Conservation (phyloP, 2,113 vertebrate species). For the Rhinogobius similis region DNA sequence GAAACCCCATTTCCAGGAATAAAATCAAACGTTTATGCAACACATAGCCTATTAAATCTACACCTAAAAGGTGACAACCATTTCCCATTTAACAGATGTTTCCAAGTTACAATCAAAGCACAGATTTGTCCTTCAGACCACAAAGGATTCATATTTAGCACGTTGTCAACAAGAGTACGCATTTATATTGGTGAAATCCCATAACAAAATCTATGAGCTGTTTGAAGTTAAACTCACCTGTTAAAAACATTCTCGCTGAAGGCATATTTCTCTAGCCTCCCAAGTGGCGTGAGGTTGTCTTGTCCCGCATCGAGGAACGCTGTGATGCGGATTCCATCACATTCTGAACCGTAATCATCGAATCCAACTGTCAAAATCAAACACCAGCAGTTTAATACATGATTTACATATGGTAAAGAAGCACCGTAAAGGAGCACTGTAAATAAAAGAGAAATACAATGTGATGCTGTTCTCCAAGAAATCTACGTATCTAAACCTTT, state of each 20-base stretch:
- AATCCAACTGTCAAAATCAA: slow-evolving; percentile 80
- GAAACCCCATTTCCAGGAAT: neutral
- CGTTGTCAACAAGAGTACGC: neutral
- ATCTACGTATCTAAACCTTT: neutral
- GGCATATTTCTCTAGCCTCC: slow-evolving; percentile 87
- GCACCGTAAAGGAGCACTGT: neutral
- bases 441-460: neutral
- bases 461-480: neutral
- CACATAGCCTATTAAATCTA: slow-evolving; percentile 1
- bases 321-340: slow-evolving; percentile 85
- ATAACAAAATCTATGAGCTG: neutral
- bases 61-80: slow-evolving; percentile 14
- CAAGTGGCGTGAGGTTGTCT: slow-evolving; percentile 84
- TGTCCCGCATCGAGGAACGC: slow-evolving; percentile 88
- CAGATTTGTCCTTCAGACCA: slow-evolving; percentile 21
- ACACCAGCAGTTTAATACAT: neutral
- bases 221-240: slow-evolving; percentile 72
- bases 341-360: slow-evolving; percentile 89
- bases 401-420: neutral
- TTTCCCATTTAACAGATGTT: slow-evolving; percentile 22
- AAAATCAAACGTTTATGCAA: neutral
- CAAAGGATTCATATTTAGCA: neutral
- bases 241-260: slow-evolving; percentile 91
- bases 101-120: slow-evolving; percentile 15
- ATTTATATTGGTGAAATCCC: neutral